A percentile compares a stretch with the other conserved stretches of the same genome.
Evolutionary conservation across 2,888 invertebrate genomes (phyloP).

Genomic region (Erebia ligea): DNA sequence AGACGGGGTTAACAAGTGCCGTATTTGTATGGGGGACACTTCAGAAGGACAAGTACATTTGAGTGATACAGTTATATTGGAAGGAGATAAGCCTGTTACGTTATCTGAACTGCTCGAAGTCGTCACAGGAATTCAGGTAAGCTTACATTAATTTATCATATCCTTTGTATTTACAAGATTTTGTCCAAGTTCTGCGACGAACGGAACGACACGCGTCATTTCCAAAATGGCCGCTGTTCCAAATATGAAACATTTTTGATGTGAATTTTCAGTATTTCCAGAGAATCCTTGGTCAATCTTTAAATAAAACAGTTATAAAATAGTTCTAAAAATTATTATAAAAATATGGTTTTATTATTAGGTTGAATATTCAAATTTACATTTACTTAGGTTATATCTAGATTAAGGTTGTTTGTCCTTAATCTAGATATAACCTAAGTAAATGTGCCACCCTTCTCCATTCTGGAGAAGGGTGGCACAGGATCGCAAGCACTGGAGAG

Average conservation of each 20-base stretch:
- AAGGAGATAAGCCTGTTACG: constrained; percentile 69
- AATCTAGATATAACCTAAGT: too few relatives aligned
- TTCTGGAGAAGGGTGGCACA: too few relatives aligned
- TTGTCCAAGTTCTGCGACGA: constrained; percentile 61
- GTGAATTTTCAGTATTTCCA: background rate
- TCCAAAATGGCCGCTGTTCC: constrained; percentile 61
- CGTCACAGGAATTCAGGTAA: constrained; percentile 71
- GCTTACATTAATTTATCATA: constrained; percentile 30
- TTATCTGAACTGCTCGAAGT: constrained; percentile 70
- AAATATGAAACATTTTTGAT: background rate
- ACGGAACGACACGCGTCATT: constrained; percentile 73
- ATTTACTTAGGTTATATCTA: background rate
- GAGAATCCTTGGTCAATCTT: background rate
- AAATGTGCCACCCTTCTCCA: too few relatives aligned
- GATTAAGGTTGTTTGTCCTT: too few relatives aligned
- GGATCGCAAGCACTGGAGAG: too few relatives aligned
- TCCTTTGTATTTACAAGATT: constrained; percentile 48
- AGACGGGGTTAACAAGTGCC: constrained; percentile 72
- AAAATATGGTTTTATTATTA: background rate
- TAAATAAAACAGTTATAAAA: background rate
- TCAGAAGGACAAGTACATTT: constrained; percentile 73
- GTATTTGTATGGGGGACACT: constrained; percentile 78
- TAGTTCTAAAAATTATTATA: background rate
- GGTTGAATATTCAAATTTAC: background rate
- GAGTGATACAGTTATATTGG: constrained; percentile 75